Evolutionary conservation across 2,888 invertebrate species (phyloP).

Genomic region (Drosophila robusta): DNA sequence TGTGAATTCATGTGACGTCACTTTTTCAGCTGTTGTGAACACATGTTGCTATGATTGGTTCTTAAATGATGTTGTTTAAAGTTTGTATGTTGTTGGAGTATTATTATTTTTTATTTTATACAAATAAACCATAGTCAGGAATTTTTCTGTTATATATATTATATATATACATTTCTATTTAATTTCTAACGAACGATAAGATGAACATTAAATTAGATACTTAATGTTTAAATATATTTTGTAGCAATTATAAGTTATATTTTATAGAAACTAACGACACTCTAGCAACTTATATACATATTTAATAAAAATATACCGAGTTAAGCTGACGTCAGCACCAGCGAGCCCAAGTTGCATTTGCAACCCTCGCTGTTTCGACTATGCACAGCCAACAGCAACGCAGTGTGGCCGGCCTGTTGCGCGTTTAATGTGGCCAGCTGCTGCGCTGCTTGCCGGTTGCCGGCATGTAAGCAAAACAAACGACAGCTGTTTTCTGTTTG

Average conservation of each 20-base stretch:
- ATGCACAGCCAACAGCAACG: constrained; percentile 20
- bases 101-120: no score
- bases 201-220: no score
- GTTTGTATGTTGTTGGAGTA: no score
- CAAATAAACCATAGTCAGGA: no score
- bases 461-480: constrained; percentile 41
- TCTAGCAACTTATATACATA: background rate
- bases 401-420: constrained; percentile 26
- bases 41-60: background rate
- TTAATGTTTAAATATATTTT: no score
- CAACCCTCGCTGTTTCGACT: constrained; percentile 15
- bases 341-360: background rate
- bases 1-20: constrained; percentile 16
- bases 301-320: background rate
- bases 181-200: no score
- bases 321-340: constrained; percentile 12
- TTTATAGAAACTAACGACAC: no score
- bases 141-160: no score
- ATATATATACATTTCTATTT: no score
- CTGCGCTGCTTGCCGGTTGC: constrained; percentile 29
- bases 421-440: constrained; percentile 26
- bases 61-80: background rate
- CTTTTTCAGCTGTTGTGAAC: background rate
- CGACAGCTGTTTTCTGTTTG: constrained; percentile 50
- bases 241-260: no score